phyloP scores from a whole-genome alignment of 37 sponge, comb jelly and placozoan species.

The Haliclona indistincta region DNA sequence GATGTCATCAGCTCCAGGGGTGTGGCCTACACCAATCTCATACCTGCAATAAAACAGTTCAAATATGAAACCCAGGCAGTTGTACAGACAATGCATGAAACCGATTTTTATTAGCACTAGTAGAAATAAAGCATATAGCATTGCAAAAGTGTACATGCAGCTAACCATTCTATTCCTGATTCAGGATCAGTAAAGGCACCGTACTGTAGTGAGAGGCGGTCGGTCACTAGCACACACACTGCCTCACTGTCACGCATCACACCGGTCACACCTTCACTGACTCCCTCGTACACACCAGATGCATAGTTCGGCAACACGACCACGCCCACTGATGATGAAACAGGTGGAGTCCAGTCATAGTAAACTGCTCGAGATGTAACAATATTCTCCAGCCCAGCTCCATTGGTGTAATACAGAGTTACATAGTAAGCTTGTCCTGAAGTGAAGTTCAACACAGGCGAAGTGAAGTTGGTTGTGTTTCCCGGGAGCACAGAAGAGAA shows the following conservation, averaged over 20 bases:
- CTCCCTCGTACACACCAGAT: neutral
- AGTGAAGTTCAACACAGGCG: conserved; percentile 22
- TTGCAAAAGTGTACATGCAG: too few relatives aligned
- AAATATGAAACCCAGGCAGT: too few relatives aligned
- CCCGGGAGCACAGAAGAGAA: conserved; percentile 23
- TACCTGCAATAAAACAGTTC: conserved; percentile 12
- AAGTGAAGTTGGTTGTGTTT: conserved; percentile 1
- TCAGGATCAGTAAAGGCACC: conserved; percentile 27
- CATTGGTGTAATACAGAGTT: conserved; percentile 47
- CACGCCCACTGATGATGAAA: conserved; percentile 11
- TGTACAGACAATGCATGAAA: too few relatives aligned
- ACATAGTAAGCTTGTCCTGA: conserved; percentile 21
- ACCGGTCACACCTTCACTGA: neutral
- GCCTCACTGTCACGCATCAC: neutral
- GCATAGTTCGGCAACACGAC: conserved; percentile 45
- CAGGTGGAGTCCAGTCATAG: conserved; percentile 36
- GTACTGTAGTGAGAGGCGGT: conserved; percentile 33
- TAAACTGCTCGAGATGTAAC: conserved; percentile 14
- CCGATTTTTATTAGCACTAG: too few relatives aligned
- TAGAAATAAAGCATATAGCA: too few relatives aligned
- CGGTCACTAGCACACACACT: conserved; percentile 51
- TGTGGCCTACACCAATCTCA: conserved; percentile 49
- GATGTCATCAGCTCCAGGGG: conserved; percentile 42
- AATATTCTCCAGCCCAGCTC: conserved; percentile 44
- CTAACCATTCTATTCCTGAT: conserved; percentile 12